Percentiles rank a stretch among this genome's conserved stretches.
Conservation (phyloP, 2,888 invertebrate species). For the Linnaemya tessellans region DNA sequence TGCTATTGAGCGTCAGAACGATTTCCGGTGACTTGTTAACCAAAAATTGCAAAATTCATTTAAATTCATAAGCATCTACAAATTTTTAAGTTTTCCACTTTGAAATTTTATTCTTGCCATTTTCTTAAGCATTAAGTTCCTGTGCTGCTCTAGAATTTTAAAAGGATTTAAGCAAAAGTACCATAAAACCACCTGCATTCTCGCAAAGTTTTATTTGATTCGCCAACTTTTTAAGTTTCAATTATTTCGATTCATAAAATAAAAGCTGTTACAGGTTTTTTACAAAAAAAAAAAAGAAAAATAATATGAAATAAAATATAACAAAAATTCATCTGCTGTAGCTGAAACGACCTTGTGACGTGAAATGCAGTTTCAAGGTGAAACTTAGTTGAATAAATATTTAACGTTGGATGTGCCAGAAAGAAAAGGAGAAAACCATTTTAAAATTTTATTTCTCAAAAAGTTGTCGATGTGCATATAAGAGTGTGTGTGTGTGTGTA, state of each 20-base stretch:
- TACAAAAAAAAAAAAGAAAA: neutral
- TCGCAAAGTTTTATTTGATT: neutral
- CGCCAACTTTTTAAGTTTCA: neutral
- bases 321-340: neutral
- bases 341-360: slow-evolving; percentile 19
- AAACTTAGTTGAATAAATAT: slow-evolving; percentile 8
- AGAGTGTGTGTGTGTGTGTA: neutral
- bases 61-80: too few relatives aligned
- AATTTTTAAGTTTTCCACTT: too few relatives aligned
- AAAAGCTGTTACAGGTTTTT: neutral
- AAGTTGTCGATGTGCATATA: neutral
- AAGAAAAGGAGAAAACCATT: neutral
- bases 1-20: too few relatives aligned
- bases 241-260: neutral
- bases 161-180: neutral
- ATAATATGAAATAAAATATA: neutral
- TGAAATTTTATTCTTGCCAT: neutral
- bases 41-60: too few relatives aligned
- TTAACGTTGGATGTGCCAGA: slow-evolving; percentile 16
- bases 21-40: too few relatives aligned
- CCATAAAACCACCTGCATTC: neutral
- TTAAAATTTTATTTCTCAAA: slow-evolving; percentile 15
- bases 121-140: neutral
- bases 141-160: neutral
- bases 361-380: slow-evolving; percentile 34